Evolutionary conservation across 2,888 invertebrate genomes (phyloP), one percentile per base, ranked within the genome.

Genomic region (Toxonevra muliebris): DNA sequence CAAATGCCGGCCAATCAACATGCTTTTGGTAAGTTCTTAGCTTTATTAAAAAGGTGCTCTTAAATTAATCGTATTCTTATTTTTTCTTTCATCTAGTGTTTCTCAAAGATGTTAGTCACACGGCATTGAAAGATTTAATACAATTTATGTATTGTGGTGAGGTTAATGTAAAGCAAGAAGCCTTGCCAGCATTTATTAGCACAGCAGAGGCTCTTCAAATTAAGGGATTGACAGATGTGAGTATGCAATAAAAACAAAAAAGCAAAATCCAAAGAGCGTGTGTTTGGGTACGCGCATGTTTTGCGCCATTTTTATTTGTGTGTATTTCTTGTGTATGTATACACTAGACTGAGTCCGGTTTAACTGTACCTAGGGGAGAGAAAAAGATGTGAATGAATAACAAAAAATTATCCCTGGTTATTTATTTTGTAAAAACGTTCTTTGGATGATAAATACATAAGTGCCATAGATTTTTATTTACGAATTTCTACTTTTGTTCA

Each of bases 141-240:
- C 90, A 90, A 82, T 90, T 90, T 86, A 90, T 90, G 90, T 90
- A 90, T 80, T 90, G 90, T 85, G 90, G 90, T 73, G 90, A 90
- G 86, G 90, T 90, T 79, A 90, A 90, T 87, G 90, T 90, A 79
- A 89, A 90, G 84, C 90, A 90, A 86, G 90, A 90, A 85, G 90
- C 90, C 73, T 88, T 90, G 85, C 89, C 90, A 78, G 89, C 90
- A 77, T 90, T 90, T 87, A 89, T 90, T 82, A 90, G 90, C 86
- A 90, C 90, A 81, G 90, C 90, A 83, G 90, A 90, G 87, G 90
- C 90, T 79, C 87, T 90, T 82, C 90, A 90, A 87, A 90, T 90
- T 73, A 90, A 90, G 87, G 90, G 90, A 86, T 85, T 90, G 83
- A 90, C 90, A 68, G 87, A 86, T 87, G 90, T 85, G 87, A 89